Percentiles rank a stretch among this genome's conserved stretches.
Conservation (phyloP, 53 echinoderm and acorn worm species). For the Echinarachnius parma region DNA sequence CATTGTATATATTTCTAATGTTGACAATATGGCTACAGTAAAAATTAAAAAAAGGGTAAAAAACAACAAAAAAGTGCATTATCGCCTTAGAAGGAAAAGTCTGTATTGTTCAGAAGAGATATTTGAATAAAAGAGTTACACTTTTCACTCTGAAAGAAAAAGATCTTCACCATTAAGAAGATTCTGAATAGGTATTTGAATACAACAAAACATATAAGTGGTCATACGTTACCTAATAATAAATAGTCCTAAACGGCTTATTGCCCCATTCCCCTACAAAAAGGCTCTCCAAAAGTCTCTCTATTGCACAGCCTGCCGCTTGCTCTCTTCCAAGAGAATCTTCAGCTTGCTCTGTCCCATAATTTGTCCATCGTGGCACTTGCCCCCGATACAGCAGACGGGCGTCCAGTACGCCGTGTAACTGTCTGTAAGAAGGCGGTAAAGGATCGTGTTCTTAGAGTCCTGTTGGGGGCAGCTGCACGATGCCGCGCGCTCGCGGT, state of each 20-base stretch:
- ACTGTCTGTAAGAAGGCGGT: constrained; percentile 76
- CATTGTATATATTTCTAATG: too few species aligned
- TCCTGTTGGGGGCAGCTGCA: constrained; percentile 87
- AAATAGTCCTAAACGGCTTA: constrained; percentile 37
- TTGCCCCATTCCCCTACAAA: constrained; percentile 28
- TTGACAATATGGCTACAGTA: too few species aligned
- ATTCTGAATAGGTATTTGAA: too few species aligned
- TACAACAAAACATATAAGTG: too few species aligned
- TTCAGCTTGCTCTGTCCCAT: constrained; percentile 81
- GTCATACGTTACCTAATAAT: constrained; percentile 52
- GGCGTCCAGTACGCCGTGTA: constrained; percentile 63
- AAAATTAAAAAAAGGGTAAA: too few species aligned
- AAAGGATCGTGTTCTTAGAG: constrained; percentile 92
- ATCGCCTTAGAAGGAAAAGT: too few species aligned
- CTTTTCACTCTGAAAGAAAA: too few species aligned
- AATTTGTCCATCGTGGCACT: constrained; percentile 46
- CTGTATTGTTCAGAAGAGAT: too few species aligned
- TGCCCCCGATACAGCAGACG: constrained; percentile 59
- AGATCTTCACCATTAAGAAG: too few species aligned
- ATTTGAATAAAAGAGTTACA: too few species aligned
- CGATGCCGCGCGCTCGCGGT: constrained; percentile 14
- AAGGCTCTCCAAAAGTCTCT: background rate
- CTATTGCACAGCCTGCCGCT: constrained; percentile 84
- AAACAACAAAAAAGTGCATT: too few species aligned
- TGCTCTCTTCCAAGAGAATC: constrained; percentile 80